Conservation (phyloP, 2,888 invertebrate species). For the Cordilura impudica region DNA sequence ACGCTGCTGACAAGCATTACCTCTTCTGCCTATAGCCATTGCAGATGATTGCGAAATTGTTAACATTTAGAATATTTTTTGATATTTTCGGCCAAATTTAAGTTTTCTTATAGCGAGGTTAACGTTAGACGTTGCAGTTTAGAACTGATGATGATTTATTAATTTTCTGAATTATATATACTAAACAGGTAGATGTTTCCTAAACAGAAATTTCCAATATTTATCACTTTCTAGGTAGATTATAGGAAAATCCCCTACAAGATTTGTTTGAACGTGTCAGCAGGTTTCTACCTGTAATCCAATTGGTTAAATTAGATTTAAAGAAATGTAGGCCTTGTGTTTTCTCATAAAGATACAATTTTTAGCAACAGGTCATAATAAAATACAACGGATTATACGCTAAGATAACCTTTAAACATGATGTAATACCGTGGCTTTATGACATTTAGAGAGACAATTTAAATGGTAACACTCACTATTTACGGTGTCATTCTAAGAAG, state of each 20-base stretch:
- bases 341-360: too few species aligned
- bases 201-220: too few species aligned
- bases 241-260: not conserved
- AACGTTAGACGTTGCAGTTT: constrained; percentile 23
- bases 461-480: too few species aligned
- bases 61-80: not conserved
- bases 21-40: not conserved
- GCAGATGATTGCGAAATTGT: not conserved
- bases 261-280: not conserved
- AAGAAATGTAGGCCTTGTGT: not conserved
- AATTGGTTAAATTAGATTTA: not conserved
- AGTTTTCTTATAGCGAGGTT: not conserved
- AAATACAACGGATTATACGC: too few species aligned
- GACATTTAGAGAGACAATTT: too few species aligned
- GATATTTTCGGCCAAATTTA: not conserved
- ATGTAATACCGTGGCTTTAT: too few species aligned
- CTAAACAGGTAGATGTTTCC: not conserved
- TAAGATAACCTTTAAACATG: too few species aligned
- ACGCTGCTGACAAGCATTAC: not conserved
- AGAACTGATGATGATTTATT: not conserved
- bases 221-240: not conserved
- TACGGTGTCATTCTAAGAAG: too few species aligned
- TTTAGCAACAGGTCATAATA: too few species aligned
- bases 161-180: not conserved
- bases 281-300: not conserved